Evolutionary conservation across 2,888 invertebrate genomes (phyloP).

Genomic region (Hesperia comma): DNA sequence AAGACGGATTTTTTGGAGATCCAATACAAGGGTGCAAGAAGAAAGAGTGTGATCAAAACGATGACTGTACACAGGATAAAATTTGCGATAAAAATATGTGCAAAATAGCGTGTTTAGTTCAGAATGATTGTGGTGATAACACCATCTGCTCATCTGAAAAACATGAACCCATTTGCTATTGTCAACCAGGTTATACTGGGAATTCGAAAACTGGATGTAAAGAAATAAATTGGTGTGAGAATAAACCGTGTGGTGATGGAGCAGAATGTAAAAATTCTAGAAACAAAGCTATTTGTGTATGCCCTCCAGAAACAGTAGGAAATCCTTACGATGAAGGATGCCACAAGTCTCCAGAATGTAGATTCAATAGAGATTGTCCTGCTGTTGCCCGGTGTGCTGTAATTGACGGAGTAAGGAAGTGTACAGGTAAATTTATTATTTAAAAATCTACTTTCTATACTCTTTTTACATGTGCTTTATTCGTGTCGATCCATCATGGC

Average conservation of each 20-base stretch:
- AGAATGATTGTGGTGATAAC: conserved; percentile 93
- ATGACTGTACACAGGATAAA: conserved; percentile 92
- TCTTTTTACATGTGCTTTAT: not conserved
- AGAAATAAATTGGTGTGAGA: conserved; percentile 90
- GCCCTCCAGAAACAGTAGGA: conserved; percentile 91
- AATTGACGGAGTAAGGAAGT: conserved; percentile 89
- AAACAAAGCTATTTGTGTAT: conserved; percentile 91
- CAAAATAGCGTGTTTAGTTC: conserved; percentile 92
- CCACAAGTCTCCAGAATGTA: conserved; percentile 91
- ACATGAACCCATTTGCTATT: conserved; percentile 89
- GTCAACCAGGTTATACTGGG: conserved; percentile 94
- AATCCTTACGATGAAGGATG: conserved; percentile 94
- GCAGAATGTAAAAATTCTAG: conserved; percentile 91
- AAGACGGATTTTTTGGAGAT: conserved; percentile 91
- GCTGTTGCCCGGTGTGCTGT: conserved; percentile 89
- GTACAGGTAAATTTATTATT: conserved; percentile 81
- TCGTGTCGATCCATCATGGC: too few relatives aligned
- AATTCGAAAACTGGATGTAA: conserved; percentile 89
- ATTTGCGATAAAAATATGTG: conserved; percentile 92
- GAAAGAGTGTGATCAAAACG: conserved; percentile 89
- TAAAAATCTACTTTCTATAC: not conserved
- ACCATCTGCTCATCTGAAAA: conserved; percentile 93
- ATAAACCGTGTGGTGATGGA: conserved; percentile 91
- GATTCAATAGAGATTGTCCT: conserved; percentile 91
- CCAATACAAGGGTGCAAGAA: conserved; percentile 91